Evolutionary conservation across 2,888 invertebrate genomes (phyloP).

Genomic region (Ptychoptera contaminata): DNA sequence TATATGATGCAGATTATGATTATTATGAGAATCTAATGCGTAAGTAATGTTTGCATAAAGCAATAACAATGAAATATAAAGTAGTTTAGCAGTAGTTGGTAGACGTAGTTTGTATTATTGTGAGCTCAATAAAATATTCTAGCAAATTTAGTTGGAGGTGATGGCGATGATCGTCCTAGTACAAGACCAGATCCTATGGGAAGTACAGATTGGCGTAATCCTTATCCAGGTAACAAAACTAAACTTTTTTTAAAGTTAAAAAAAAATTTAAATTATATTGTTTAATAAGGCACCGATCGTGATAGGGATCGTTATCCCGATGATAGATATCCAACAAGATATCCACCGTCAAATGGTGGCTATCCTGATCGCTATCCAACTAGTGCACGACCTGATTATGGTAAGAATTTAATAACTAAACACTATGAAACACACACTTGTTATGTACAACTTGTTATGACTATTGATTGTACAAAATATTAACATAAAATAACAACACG

Average conservation of each 20-base stretch:
- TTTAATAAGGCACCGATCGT: constrained; percentile 7
- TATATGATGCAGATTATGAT: constrained; percentile 83
- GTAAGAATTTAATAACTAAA: constrained; percentile 11
- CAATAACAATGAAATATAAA: not conserved
- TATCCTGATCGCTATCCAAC: constrained; percentile 26
- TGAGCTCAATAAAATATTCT: constrained; percentile 7
- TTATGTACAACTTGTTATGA: constrained; percentile 1
- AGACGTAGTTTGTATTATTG: no score
- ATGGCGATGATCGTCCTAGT: constrained; percentile 18
- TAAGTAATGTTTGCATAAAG: constrained; percentile 35
- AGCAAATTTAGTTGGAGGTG: constrained; percentile 31
- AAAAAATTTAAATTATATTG: not conserved
- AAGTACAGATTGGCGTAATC: constrained; percentile 18
- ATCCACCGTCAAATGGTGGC: constrained; percentile 20
- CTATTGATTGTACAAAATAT: constrained; percentile 6
- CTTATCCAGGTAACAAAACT: constrained; percentile 15
- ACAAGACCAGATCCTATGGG: constrained; percentile 18
- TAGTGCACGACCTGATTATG: constrained; percentile 35
- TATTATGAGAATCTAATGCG: constrained; percentile 89
- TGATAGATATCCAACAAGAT: constrained; percentile 25
- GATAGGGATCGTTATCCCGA: constrained; percentile 32
- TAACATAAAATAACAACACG: no score
- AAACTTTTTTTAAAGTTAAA: not conserved
- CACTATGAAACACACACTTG: constrained; percentile 11
- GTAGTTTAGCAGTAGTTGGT: no score